Base-by-base conservation (phyloP, 2,888 invertebrate genomes). In the Trichogramma dendrolimi region DNA sequence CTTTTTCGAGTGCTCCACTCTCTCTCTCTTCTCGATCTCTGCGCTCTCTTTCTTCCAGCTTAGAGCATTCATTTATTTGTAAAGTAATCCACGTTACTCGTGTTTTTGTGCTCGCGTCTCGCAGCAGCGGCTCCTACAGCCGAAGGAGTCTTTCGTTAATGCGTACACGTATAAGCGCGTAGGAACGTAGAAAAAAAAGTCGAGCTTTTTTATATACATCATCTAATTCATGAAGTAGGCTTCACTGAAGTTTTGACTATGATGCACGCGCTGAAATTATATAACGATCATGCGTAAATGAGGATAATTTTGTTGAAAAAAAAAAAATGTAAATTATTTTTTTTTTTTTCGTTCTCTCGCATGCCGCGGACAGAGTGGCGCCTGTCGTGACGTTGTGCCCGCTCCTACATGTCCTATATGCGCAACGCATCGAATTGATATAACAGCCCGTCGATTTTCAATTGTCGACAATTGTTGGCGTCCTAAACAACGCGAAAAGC, bases 41-140 rank as follows among this genome's bases (percentile, higher is more conserved):
- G 27, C 27, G 27, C 27, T 27, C 27, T 27, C 27, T 27, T 27
- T 27, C 27, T 27, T 27, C 27, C 27, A 11, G 47, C 11, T 11
- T 5, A 14, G 5, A 52, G 56, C 10, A 53, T 54, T 64, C 61
- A 64, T 64, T 64, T 64, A 58, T 61, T 63, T 63, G 60, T 55
- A 63, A 63, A 58, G 41, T 51, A 57, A 14, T 14, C 55, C 11
- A 14, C 48, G 55, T 60, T 60, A 60, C 58, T 55, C 14, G 60
- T 64, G 63, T 64, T 64, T 64, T 53, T 53, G 51, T 14, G 38
- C 46, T 39, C 10, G 42, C 39, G 10, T 49, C 14, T 43, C 14
- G 11, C 43, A 14, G n/a, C n/a, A n/a, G 10, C 41, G 8, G 44
- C 47, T 47, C 47, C n/a, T 11, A 14, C 11, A 14, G 14, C 11